Percentiles rank a stretch among this genome's conserved stretches.
phyloP scores from a whole-genome alignment of 2,113 vertebrate species.

The Petaurus breviceps region DNA sequence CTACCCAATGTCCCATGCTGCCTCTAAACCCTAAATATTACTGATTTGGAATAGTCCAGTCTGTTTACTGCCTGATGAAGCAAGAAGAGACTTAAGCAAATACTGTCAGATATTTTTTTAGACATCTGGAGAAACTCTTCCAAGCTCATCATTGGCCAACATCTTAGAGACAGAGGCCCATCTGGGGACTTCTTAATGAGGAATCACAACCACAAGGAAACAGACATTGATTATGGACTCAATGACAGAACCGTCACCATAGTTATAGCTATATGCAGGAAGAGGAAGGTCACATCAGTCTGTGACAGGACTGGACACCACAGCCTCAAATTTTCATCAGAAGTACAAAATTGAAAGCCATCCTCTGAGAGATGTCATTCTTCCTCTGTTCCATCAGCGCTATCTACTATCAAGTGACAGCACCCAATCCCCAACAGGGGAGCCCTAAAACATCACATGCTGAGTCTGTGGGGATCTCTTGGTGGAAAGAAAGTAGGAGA shows the following conservation, averaged over 20 bases:
- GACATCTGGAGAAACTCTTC: constrained; percentile 48
- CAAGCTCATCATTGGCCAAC: constrained; percentile 26
- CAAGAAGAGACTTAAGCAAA: neutral
- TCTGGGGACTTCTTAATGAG: constrained; percentile 36
- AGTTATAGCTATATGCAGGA: neutral
- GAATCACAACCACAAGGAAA: neutral
- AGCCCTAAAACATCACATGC: rapidly evolving
- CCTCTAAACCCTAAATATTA: neutral
- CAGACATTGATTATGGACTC: neutral
- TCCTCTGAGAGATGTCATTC: neutral
- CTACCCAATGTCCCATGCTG: neutral
- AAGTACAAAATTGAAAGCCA: neutral
- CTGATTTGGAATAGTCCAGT: neutral
- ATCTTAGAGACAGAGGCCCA: neutral
- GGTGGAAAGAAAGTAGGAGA: neutral
- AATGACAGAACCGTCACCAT: too few relatives aligned
- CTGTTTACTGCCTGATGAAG: neutral
- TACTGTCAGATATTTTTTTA: constrained; percentile 66
- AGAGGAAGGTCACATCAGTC: neutral
- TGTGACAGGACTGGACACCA: neutral
- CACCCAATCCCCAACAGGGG: neutral
- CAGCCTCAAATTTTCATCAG: neutral
- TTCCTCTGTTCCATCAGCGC: neutral
- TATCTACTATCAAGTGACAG: neutral
- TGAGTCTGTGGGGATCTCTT: too few relatives aligned